phyloP scores from a whole-genome alignment of 2,113 vertebrate species.

The Sebastes fasciatus region DNA sequence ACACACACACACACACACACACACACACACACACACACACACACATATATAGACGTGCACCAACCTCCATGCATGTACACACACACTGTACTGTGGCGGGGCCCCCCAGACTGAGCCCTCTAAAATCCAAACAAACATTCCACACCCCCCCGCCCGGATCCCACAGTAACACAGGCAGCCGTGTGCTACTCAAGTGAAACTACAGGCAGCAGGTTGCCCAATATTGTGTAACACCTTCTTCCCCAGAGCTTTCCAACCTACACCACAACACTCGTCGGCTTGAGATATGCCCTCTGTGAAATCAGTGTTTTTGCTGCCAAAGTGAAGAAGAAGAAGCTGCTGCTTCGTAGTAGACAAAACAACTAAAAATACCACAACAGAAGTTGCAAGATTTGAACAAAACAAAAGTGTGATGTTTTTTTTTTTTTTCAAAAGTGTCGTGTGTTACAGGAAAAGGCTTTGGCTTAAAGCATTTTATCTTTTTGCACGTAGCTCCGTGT shows the following conservation, averaged over 20 bases:
- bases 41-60: background rate
- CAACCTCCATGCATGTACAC: background rate
- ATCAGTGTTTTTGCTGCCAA: background rate
- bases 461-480: background rate
- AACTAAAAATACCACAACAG: background rate
- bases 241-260: conserved; percentile 10
- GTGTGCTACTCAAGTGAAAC: conserved; percentile 64
- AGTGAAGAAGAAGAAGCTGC: background rate
- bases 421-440: background rate
- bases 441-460: conserved; percentile 1
- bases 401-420: background rate
- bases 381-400: background rate
- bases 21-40: background rate
- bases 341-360: background rate
- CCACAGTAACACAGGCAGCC: conserved; percentile 58
- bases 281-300: background rate
- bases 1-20: background rate
- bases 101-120: conserved; percentile 29
- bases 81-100: background rate
- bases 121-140: conserved; percentile 71
- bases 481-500: background rate
- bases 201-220: conserved; percentile 48
- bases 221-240: conserved; percentile 64
- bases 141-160: conserved; percentile 29
- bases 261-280: background rate